Evolutionary conservation across 2,113 vertebrate species (phyloP), one percentile per base, ranked within the genome.

Genomic region (Pyrgilauda ruficollis): DNA sequence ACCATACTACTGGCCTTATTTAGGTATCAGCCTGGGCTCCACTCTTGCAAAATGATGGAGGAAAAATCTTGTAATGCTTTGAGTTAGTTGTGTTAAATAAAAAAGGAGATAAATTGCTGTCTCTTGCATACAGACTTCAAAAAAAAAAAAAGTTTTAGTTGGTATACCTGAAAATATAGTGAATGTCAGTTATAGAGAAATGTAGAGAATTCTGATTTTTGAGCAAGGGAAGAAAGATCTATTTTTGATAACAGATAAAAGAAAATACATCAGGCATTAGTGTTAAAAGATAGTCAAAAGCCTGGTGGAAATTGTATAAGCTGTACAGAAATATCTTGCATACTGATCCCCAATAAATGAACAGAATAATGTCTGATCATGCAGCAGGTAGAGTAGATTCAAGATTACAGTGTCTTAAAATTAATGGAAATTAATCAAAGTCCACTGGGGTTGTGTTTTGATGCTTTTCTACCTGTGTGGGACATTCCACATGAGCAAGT

Each of bases 401-500:
- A 41, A 80, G 19, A 37, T 63, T 74, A 68, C 35, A 41, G 8
- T 19, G 5, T 72, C 76, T 67, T 86, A 64, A 88, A 90, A 55
- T 19, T 76, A 74, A 22, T 52, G 28, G 28, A 69, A 52, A 19
- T 74, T 7, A 15, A 18, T 53, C 23, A 43, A 35, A 23, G 6
- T 80, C 22, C 50, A 6, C 26, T 50, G 55, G 12, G 11, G 3
- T 66, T 74, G 15, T 63, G 47, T 66, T 31, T 23, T 23, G 33
- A 22, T 69, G 55, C 18, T 88, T 66, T 46, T 73, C 9, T 50
- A 6, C 20, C 20, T 66, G 13, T 43, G 24, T 52, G 53, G 18
- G 18, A 37, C 3, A 9, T 91, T 73, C 61, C 0, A 1, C 28
- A 53, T 0, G 0, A 52, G 46, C 24, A 81, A 58, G 23, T n/a